These are phyloP conservation scores for Pachymerium ferrugineum DNA, from an alignment of 2,888 invertebrate species.

Conservation along the genomic window DNA sequence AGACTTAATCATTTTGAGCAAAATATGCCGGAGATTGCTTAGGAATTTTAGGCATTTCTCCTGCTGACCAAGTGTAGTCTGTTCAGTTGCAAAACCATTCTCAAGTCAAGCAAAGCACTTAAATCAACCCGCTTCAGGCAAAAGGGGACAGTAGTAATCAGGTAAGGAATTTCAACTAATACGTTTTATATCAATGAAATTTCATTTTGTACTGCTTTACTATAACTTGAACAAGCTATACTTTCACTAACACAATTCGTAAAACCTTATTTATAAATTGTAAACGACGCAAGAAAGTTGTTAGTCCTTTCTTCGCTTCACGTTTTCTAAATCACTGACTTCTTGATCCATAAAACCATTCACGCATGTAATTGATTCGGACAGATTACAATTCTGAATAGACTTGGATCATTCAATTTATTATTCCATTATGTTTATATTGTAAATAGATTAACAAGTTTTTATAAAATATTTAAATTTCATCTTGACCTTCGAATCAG, in stretches of 20 bases:
- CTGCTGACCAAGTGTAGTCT: conserved; percentile 2
- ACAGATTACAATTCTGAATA: not conserved
- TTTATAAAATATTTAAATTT: not conserved
- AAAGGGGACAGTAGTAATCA: conserved; percentile 2
- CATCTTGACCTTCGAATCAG: not conserved
- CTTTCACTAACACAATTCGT: too few relatives aligned
- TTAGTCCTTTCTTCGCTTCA: not conserved
- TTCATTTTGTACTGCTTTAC: too few relatives aligned
- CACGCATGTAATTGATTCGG: not conserved
- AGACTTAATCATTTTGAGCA: not conserved
- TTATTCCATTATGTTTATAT: too few relatives aligned
- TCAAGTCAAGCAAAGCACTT: conserved; percentile 21
- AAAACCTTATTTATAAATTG: too few relatives aligned
- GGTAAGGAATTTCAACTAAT: not conserved
- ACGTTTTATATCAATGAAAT: not conserved
- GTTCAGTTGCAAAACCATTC: conserved; percentile 12
- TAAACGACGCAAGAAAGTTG: too few relatives aligned
- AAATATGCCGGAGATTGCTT: not conserved
- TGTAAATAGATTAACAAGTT: not conserved
- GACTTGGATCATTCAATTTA: too few relatives aligned
- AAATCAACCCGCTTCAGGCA: conserved; percentile 1
- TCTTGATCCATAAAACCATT: not conserved
- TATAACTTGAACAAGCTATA: too few relatives aligned
- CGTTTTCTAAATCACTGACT: not conserved
- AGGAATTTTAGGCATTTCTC: conserved; percentile 12